phyloP scores from a whole-genome alignment of 2,888 invertebrate species.

The Latrodectus elegans region DNA sequence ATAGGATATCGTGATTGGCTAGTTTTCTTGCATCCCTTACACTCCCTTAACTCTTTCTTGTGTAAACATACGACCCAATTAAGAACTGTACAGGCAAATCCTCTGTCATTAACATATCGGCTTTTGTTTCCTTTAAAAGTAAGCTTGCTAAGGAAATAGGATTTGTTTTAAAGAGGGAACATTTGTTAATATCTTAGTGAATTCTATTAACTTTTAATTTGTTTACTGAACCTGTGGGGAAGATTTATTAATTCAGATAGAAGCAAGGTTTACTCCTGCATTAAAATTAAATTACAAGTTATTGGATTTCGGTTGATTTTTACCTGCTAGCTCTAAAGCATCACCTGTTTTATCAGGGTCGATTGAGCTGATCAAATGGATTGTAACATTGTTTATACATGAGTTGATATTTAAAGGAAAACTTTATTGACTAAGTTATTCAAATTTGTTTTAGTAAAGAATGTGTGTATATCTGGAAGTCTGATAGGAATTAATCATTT shows the following conservation, averaged over 20 bases:
- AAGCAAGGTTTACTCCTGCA: background rate
- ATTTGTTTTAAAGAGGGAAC: conserved; percentile 40
- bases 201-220: conserved; percentile 49
- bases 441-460: background rate
- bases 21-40: conserved; percentile 31
- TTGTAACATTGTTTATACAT: background rate
- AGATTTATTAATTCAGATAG: conserved; percentile 16
- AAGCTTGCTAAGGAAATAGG: conserved; percentile 39
- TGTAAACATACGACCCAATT: conserved; percentile 44
- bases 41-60: conserved; percentile 2
- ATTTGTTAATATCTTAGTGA: conserved; percentile 40
- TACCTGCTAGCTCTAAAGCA: background rate
- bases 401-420: background rate
- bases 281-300: conserved; percentile 17
- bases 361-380: background rate
- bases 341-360: conserved; percentile 2
- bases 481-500: background rate
- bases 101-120: conserved; percentile 55
- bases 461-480: background rate
- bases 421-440: conserved; percentile 2
- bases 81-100: conserved; percentile 19
- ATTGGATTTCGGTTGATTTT: conserved; percentile 4
- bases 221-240: conserved; percentile 21
- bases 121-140: conserved; percentile 49
- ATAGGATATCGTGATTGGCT: conserved; percentile 50